Base-by-base conservation (phyloP, 1,140 invertebrate genomes). In the Eufriesea mexicana region DNA sequence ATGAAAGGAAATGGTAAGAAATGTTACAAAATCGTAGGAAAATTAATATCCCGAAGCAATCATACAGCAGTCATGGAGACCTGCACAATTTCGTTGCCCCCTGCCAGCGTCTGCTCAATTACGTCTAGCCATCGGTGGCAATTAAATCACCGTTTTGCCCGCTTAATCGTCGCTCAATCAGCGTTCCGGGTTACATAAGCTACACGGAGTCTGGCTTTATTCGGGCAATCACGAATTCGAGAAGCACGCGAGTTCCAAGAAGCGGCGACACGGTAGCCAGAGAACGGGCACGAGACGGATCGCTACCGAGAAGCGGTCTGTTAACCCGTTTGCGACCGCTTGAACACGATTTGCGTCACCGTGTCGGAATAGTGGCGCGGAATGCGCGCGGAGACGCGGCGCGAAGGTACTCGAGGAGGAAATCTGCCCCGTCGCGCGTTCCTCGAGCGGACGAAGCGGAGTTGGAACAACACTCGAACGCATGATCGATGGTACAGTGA, bases 301-400 rank as follows among this genome's bases (percentile, higher is more conserved):
- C 66, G 64, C n/a, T 87, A 84, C 81, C 72, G 59, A 86, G 86
- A 86, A 74, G 49, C 70, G 68, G 70, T 61, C 62, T 64, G 57
- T 76, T 75, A 79, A 86, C 61, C 59, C 71, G 55, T 80, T 87
- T 59, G 78, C 72, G 57, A 75, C 51, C 55, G 82, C 45, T 57
- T 45, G 28, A 54, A 49, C 54, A 75, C 70, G 47, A 79, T 71
- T 85, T 68, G 84, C 67, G 84, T 86, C 84, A 79, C 79, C 73
- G 75, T 70, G 79, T 51, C 72, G 72, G 72, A 81, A 68, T 79
- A 83, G 42, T 67, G 57, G 12, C 49, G 66, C 1, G 66, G 66
- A 79, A 71, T 59, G 51, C 66, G 54, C 35, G 7, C 49, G 35
- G 4, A 45, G 18, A n/a, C 25, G n/a, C 47, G 18, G n/a, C 45